Evolutionary conservation across 2,888 invertebrate genomes (phyloP).

Genomic region (Pharmacophagus antenor): DNA sequence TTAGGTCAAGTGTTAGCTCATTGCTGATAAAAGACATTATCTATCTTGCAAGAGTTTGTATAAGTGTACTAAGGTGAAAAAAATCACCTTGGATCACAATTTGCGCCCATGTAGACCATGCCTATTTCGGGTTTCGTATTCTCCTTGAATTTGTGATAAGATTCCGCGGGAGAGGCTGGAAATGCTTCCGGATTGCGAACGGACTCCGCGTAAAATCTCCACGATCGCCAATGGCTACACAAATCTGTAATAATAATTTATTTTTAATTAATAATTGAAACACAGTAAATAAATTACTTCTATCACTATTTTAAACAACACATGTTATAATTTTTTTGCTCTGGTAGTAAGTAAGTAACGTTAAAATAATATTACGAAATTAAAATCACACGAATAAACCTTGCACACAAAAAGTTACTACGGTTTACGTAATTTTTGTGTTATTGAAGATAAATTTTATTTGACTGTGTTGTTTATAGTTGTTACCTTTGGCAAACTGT

Average conservation of each 20-base stretch:
- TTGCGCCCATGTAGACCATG: constrained; percentile 71
- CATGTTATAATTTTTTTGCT: too few relatives aligned
- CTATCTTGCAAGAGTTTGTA: not conserved
- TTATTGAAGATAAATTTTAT: not conserved
- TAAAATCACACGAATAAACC: not conserved
- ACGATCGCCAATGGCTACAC: constrained; percentile 83
- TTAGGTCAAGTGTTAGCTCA: too few relatives aligned
- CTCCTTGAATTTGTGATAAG: constrained; percentile 80
- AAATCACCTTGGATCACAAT: constrained; percentile 65
- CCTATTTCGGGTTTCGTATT: constrained; percentile 67
- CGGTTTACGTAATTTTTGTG: not conserved
- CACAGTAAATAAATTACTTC: not conserved
- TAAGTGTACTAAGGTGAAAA: not conserved
- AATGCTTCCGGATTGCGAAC: constrained; percentile 74
- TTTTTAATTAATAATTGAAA: not conserved
- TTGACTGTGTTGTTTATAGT: not conserved
- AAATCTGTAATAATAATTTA: constrained; percentile 62
- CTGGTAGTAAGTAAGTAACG: too few relatives aligned
- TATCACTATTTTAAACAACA: not conserved
- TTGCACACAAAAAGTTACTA: not conserved
- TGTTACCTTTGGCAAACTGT: not conserved
- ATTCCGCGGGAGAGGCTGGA: constrained; percentile 77
- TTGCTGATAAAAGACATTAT: too few relatives aligned
- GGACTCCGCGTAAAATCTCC: constrained; percentile 83
- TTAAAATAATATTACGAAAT: too few relatives aligned